These are phyloP conservation scores for Apamea monoglypha DNA, from an alignment of 2,888 invertebrate genomes.

Conservation along the genomic window DNA sequence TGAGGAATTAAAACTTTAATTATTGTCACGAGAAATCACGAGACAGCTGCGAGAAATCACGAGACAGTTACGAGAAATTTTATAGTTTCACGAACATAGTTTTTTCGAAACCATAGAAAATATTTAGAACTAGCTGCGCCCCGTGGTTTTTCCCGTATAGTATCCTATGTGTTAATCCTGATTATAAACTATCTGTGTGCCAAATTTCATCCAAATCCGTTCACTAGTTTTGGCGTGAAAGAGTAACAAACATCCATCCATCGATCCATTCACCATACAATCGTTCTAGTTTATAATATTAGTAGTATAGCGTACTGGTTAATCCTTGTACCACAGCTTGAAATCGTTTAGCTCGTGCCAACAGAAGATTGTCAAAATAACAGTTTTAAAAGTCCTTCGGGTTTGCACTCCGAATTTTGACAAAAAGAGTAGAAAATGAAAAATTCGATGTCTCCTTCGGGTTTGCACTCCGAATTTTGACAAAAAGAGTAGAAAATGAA, in stretches of 20 bases:
- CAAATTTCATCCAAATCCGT: no score
- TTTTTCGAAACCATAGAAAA: background rate
- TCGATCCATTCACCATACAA: no score
- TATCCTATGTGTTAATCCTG: no score
- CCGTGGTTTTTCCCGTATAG: no score
- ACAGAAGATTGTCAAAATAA: background rate
- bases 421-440: background rate
- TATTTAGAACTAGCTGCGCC: background rate
- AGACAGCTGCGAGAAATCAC: background rate
- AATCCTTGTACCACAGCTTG: background rate
- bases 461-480: background rate
- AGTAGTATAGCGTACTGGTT: background rate
- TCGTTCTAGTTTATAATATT: no score
- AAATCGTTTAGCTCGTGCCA: background rate
- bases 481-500: background rate
- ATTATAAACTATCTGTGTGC: no score
- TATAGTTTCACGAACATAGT: background rate
- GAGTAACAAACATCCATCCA: no score
- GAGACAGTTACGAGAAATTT: background rate
- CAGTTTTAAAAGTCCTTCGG: background rate
- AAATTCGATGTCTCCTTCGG: background rate
- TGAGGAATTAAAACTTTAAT: background rate
- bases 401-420: background rate
- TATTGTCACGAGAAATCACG: background rate
- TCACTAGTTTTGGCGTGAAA: no score